Evolutionary conservation across 2,888 invertebrate genomes (phyloP).

Genomic region (Stenichneumon culpator): DNA sequence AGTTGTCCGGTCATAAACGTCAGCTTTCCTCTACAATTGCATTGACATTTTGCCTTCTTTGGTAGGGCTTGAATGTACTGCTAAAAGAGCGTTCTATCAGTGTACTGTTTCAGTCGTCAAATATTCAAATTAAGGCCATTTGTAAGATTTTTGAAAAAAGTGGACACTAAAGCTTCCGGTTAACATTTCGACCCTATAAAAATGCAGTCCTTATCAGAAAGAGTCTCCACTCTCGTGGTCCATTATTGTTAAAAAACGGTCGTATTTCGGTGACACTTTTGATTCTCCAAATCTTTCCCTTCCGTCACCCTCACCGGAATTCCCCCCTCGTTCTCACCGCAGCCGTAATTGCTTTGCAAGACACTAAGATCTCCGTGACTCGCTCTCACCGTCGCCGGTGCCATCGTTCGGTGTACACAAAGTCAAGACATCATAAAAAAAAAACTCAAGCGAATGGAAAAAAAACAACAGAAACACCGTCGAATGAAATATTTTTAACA

Average conservation of each 20-base stretch:
- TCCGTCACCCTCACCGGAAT: not conserved
- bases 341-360: not conserved
- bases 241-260: not conserved
- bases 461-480: slow-evolving; percentile 54
- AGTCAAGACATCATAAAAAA: slow-evolving; percentile 18
- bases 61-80: too few relatives aligned
- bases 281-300: not conserved
- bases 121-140: not conserved
- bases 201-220: not conserved
- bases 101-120: not conserved
- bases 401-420: not conserved
- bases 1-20: not conserved
- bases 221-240: not conserved
- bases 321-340: not conserved
- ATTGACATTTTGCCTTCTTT: not conserved
- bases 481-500: slow-evolving; percentile 79
- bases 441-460: slow-evolving; percentile 64
- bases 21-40: not conserved
- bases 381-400: not conserved
- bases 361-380: not conserved
- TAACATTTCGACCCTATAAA: not conserved
- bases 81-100: too few relatives aligned
- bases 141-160: too few relatives aligned
- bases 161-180: not conserved
- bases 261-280: not conserved